Conservation (phyloP, 2,888 invertebrate genomes). For the Limnephilus lunatus region DNA sequence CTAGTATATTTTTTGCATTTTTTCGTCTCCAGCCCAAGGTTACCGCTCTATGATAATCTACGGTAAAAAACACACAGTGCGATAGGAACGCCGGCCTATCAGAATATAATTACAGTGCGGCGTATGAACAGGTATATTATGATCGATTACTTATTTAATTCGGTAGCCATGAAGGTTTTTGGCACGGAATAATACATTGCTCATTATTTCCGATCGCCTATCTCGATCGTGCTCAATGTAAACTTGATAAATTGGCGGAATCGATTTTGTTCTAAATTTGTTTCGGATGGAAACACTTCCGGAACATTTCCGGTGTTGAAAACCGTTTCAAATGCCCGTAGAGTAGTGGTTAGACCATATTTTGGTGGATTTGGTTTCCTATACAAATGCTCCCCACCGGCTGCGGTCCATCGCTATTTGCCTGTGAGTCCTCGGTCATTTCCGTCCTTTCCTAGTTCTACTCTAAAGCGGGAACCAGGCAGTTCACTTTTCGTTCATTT, state of each 20-base stretch:
- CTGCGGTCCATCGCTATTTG: too few relatives aligned
- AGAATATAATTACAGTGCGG: background rate
- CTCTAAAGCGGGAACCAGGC: too few relatives aligned
- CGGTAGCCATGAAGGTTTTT: conserved; percentile 17
- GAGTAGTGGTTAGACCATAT: background rate
- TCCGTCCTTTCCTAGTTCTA: too few relatives aligned
- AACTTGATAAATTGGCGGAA: conserved; percentile 2
- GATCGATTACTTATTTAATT: background rate
- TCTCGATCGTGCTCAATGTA: background rate
- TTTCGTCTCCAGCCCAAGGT: background rate
- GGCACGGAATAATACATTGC: background rate
- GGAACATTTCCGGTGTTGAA: background rate
- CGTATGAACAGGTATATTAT: background rate
- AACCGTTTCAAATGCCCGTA: background rate
- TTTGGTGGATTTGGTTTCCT: too few relatives aligned
- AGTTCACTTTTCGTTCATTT: too few relatives aligned
- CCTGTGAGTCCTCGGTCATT: too few relatives aligned
- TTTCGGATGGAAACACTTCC: conserved; percentile 1
- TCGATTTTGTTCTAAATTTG: conserved; percentile 13
- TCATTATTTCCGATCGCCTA: background rate
- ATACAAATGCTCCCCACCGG: too few relatives aligned
- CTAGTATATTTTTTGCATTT: conserved; percentile 5
- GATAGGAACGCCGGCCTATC: background rate
- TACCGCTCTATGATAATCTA: background rate
- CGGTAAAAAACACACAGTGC: background rate